phyloP scores from a whole-genome alignment of 2,113 vertebrate genomes.

The Bos javanicus region DNA sequence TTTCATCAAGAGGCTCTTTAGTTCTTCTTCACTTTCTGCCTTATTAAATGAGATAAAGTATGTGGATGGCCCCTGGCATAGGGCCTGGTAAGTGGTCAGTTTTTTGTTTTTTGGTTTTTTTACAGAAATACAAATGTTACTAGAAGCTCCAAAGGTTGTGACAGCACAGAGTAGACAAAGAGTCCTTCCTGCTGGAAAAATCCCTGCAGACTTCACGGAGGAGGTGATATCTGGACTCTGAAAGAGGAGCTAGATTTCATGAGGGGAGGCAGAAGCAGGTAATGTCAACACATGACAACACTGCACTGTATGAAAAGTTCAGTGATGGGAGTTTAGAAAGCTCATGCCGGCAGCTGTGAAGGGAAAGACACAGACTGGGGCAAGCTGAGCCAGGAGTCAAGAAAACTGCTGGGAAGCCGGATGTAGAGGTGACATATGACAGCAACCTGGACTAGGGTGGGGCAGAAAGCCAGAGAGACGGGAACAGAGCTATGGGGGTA shows the following conservation, averaged over 20 bases:
- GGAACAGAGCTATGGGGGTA: neutral
- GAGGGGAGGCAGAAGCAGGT: neutral
- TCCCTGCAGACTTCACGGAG: neutral
- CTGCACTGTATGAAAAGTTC: neutral
- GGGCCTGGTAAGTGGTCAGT: neutral
- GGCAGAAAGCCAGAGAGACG: neutral
- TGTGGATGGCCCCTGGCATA: neutral
- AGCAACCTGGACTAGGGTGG: fast-evolving
- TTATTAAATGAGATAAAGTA: neutral
- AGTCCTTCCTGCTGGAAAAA: neutral
- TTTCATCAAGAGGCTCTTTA: too few relatives aligned
- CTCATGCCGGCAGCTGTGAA: neutral
- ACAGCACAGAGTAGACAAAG: neutral
- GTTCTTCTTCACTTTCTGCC: too few relatives aligned
- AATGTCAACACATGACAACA: too few relatives aligned
- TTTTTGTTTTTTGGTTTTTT: too few relatives aligned
- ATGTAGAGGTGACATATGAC: neutral
- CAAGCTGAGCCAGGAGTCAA: neutral
- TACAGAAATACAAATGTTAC: neutral
- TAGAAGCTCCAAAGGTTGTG: neutral
- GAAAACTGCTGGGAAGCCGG: neutral
- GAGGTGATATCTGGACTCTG: neutral
- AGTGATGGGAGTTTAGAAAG: neutral
- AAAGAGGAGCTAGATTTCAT: neutral
- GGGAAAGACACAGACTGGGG: neutral